Percentiles rank a stretch among this genome's conserved stretches.
Conservation (phyloP, 2,113 vertebrate species). For the Cochlearius cochlearius region DNA sequence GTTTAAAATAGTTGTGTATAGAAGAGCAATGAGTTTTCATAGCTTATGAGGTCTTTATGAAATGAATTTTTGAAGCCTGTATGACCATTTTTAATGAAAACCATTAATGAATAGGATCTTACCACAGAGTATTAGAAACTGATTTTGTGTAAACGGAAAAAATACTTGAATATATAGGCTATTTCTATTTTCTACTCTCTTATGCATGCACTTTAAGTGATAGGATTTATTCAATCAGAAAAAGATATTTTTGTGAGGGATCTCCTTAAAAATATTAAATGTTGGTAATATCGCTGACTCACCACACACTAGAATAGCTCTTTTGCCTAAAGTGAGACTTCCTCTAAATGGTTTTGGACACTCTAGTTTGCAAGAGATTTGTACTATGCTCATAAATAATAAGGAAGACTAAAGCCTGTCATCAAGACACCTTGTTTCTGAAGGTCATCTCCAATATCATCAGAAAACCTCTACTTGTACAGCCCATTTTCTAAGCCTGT, state of each 20-base stretch:
- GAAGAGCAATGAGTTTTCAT: not conserved
- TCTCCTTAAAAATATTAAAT: not conserved
- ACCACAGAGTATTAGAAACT: not conserved
- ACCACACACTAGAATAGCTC: not conserved
- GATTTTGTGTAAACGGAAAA: not conserved
- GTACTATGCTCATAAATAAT: not conserved
- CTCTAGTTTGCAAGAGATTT: not conserved
- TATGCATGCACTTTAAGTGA: not conserved
- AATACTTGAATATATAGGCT: not conserved
- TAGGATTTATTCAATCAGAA: not conserved
- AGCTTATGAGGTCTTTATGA: not conserved
- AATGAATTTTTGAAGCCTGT: not conserved
- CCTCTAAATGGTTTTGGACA: not conserved
- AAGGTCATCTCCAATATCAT: not conserved
- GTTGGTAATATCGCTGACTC: not conserved
- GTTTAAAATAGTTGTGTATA: not conserved
- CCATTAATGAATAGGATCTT: not conserved
- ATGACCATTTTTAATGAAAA: not conserved
- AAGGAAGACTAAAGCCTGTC: not conserved
- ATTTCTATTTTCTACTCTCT: not conserved
- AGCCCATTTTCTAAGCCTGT: not conserved
- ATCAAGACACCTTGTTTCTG: not conserved
- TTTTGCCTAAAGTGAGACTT: not conserved
- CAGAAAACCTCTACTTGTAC: not conserved
- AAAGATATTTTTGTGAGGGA: not conserved